These are phyloP conservation scores for Spinus olivaceus DNA, from an alignment of 2,797 vertebrate species.

Conservation along the genomic window DNA sequence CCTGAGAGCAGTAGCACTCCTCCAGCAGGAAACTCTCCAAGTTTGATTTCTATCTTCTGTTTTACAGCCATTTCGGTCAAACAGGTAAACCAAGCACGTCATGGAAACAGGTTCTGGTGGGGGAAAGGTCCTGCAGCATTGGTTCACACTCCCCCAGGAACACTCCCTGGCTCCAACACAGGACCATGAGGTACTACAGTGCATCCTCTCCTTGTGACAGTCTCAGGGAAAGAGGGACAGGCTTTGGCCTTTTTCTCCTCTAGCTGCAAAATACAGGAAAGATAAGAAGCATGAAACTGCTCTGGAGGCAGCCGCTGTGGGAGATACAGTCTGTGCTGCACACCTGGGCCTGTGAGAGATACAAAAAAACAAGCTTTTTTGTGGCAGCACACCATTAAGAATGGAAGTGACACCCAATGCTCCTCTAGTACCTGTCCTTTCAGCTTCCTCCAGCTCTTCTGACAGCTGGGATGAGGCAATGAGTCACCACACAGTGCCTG, in stretches of 20 bases:
- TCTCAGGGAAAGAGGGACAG: neutral
- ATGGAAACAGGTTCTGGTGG: neutral
- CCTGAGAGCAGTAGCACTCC: fast-evolving
- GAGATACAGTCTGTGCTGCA: neutral
- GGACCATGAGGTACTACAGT: fast-evolving
- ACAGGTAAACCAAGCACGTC: neutral
- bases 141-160: fast-evolving
- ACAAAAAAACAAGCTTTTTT: neutral
- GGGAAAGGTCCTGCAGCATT: neutral
- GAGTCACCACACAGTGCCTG: neutral
- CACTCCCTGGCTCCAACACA: neutral
- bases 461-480: neutral
- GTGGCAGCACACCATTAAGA: neutral
- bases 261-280: fast-evolving
- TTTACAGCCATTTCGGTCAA: neutral
- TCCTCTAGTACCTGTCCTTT: neutral
- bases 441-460: neutral
- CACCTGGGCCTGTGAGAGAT: fast-evolving
- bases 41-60: neutral
- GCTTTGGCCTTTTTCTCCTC: neutral
- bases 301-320: fast-evolving
- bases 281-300: neutral
- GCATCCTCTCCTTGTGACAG: neutral
- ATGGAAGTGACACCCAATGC: neutral
- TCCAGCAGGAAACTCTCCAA: neutral